These are phyloP conservation scores for Chymomyza caudatula DNA, from an alignment of 2,888 invertebrate species.

Conservation along the genomic window DNA sequence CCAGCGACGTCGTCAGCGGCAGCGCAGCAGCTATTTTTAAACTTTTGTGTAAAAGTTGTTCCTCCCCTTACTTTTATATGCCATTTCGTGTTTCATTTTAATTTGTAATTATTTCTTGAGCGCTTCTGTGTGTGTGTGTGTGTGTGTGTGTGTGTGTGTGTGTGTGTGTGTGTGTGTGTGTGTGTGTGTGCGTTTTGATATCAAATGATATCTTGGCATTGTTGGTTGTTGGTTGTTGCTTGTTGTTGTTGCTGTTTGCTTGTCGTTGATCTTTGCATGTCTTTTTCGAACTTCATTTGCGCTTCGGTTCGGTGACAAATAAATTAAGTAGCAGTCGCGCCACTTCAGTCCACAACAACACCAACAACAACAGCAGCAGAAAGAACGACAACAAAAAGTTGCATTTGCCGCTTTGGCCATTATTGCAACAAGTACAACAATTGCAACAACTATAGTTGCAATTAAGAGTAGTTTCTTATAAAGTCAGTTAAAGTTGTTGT, in stretches of 20 bases:
- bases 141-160: slow-evolving; percentile 17
- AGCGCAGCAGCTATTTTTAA: slow-evolving; percentile 52
- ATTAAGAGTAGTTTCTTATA: slow-evolving; percentile 43
- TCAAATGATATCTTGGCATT: slow-evolving; percentile 53
- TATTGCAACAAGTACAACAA: slow-evolving; percentile 45
- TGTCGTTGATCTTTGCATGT: slow-evolving; percentile 43
- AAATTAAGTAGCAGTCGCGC: slow-evolving; percentile 58
- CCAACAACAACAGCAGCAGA: too few species aligned
- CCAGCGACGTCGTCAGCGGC: slow-evolving; percentile 37
- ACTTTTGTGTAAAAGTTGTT: slow-evolving; percentile 18
- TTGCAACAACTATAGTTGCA: slow-evolving; percentile 57
- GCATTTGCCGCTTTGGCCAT: slow-evolving; percentile 45
- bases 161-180: slow-evolving; percentile 1
- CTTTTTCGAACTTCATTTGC: slow-evolving; percentile 66
- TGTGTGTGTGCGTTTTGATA: slow-evolving; percentile 35
- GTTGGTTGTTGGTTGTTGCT: slow-evolving; percentile 12
- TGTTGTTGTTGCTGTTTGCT: not conserved
- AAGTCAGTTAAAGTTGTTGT: not conserved
- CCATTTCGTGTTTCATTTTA: slow-evolving; percentile 65
- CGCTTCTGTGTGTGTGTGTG: slow-evolving; percentile 39
- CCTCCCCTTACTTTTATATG: slow-evolving; percentile 27
- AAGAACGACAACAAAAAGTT: slow-evolving; percentile 25
- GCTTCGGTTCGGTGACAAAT: slow-evolving; percentile 71
- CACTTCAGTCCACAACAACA: not conserved
- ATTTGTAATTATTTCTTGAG: slow-evolving; percentile 68